These are phyloP conservation scores for Ophion slaviceki DNA, from an alignment of 2,888 invertebrate genomes.

Conservation along the genomic window DNA sequence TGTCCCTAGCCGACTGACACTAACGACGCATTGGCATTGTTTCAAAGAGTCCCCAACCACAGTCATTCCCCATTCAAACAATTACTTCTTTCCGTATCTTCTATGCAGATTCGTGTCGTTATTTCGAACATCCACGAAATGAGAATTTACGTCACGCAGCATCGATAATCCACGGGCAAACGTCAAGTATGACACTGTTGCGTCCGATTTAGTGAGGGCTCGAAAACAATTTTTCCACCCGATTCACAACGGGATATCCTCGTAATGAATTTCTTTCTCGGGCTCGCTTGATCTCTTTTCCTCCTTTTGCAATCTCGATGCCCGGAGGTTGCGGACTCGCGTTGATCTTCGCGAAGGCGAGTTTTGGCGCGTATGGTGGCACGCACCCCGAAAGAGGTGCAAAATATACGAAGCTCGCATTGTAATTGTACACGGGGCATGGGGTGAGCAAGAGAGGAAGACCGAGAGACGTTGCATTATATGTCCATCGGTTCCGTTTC, in stretches of 20 bases:
- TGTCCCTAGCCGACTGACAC: constrained; percentile 69
- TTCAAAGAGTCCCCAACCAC: constrained; percentile 70
- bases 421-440: constrained; percentile 47
- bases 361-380: constrained; percentile 11
- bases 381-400: constrained; percentile 29
- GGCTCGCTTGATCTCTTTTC: constrained; percentile 4
- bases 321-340: background rate
- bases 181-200: too few species aligned
- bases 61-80: constrained; percentile 33
- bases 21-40: constrained; percentile 76
- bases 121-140: background rate
- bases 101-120: constrained; percentile 5
- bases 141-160: background rate
- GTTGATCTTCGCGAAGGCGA: constrained; percentile 9
- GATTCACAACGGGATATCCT: background rate
- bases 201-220: background rate
- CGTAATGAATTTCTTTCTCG: background rate
- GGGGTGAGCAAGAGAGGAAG: background rate
- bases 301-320: background rate
- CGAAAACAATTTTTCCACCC: background rate
- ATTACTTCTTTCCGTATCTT: constrained; percentile 41
- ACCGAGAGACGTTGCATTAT: background rate
- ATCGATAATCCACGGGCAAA: background rate
- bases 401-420: constrained; percentile 49
- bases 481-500: constrained; percentile 14